Conservation (phyloP, 2,797 vertebrate species). For the Lacerta bilineata region DNA sequence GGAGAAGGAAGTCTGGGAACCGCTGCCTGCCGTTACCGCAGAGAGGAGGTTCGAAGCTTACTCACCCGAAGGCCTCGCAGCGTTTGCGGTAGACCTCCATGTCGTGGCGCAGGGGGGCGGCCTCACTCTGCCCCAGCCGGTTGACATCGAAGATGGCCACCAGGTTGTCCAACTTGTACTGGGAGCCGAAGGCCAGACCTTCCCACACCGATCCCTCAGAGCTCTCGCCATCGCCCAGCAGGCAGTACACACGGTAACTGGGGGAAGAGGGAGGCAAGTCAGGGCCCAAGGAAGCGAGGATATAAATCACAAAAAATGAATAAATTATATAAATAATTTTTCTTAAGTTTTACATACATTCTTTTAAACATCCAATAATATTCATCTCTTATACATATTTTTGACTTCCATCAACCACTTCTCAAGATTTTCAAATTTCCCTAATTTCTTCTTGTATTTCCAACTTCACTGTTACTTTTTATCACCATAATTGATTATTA, state of each 20-base stretch:
- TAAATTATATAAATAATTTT: too few relatives aligned
- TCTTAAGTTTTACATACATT: too few relatives aligned
- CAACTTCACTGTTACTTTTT: too few relatives aligned
- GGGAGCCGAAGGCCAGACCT: slow-evolving; percentile 89
- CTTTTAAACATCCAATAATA: too few relatives aligned
- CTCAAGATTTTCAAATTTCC: too few relatives aligned
- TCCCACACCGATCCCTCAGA: slow-evolving; percentile 92
- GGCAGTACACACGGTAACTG: slow-evolving; percentile 91
- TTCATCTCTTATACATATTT: too few relatives aligned
- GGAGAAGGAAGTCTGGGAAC: too few relatives aligned
- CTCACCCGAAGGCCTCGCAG: slow-evolving; percentile 91
- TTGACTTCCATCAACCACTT: too few relatives aligned
- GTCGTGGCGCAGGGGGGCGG: slow-evolving; percentile 85
- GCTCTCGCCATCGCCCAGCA: slow-evolving; percentile 88
- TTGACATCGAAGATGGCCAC: slow-evolving; percentile 90
- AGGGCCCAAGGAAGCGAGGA: too few relatives aligned
- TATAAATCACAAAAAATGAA: too few relatives aligned
- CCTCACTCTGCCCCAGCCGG: slow-evolving; percentile 86
- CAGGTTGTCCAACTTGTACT: slow-evolving; percentile 89
- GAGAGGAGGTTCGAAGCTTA: slow-evolving; percentile 32
- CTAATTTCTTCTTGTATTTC: too few relatives aligned
- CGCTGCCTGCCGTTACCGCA: neutral
- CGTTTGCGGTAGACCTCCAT: slow-evolving; percentile 84
- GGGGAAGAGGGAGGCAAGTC: neutral
- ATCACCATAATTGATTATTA: too few relatives aligned